Base-by-base conservation (phyloP, 2,888 invertebrate genomes). In the Lissocephala sabroskyi region DNA sequence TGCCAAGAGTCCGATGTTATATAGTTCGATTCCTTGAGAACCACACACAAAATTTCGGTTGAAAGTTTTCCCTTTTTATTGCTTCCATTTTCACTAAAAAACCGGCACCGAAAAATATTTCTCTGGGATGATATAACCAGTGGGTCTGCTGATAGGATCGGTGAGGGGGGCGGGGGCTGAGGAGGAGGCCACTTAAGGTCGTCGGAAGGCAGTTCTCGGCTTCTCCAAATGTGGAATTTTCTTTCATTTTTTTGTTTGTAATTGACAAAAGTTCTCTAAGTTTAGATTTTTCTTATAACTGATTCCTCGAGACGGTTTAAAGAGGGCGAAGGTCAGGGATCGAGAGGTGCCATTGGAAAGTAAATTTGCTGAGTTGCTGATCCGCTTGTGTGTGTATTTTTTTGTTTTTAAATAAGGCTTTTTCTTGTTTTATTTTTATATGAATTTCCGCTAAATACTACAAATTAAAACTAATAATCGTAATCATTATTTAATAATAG, bases 371-470 rank as follows among this genome's bases (percentile, higher is more conserved):
- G 23, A 23, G 23, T 23, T 23, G 3, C 45, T 39, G n/a, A 32
- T 26, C n/a, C n/a, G n/a, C 42, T 48, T 41, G 19, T 43, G 40
- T 13, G 49, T 30, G 18, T 41, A 36, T 32, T 37, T 52, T 49
- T 57, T 46, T n/a, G 33, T 60, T 68, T 68, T 70, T 73, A 61
- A 71, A 74, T 67, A 70, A 74, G 70, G 75, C 65, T 70, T 70
- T 67, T 66, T 35, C 13, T n/a, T 17, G 35, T 35, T 35, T 62
- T 59, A 51, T 64, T 73, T 63, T 71, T 71, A 74, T 74, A 74
- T 74, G 67, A 71, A 74, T 71, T 71, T 71, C 70, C 59, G 74
- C 71, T 71, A 71, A 74, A 56, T 63, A 74, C 71, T 71, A 71
- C 71, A 70, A 57, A 74, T 65, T 74, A 74, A 71, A 70, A 71